A percentile compares a stretch with the other conserved stretches of the same genome.
Evolutionary conservation across 2,888 invertebrate genomes (phyloP).

Genomic region (Oligia strigilis): DNA sequence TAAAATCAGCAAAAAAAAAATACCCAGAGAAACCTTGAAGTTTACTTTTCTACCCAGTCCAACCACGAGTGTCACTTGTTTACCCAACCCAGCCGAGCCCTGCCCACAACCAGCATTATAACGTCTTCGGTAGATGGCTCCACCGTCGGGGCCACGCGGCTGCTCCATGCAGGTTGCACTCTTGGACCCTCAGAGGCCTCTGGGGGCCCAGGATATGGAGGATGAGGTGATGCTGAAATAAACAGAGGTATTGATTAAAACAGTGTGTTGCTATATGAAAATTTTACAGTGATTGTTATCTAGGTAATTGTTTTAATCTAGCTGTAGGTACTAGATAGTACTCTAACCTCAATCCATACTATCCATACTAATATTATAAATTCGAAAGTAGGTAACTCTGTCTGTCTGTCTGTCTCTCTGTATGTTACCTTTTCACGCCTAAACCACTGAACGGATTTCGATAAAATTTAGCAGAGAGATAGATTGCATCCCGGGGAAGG

Average conservation of each 20-base stretch:
- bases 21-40: not conserved
- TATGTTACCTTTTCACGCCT: no score
- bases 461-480: no score
- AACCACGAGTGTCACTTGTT: constrained; percentile 65
- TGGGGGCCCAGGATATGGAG: constrained; percentile 16
- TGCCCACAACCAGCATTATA: constrained; percentile 82
- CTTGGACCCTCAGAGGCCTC: constrained; percentile 51
- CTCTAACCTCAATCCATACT: no score
- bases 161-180: constrained; percentile 62
- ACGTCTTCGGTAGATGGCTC: constrained; percentile 77
- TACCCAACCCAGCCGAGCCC: constrained; percentile 81
- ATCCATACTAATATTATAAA: no score
- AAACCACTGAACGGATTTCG: no score
- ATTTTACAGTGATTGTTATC: not conserved
- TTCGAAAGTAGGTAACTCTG: no score
- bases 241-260: not conserved
- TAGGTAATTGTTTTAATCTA: no score
- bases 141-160: constrained; percentile 70
- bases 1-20: no score
- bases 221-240: constrained; percentile 35
- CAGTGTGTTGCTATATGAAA: not conserved
- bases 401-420: no score
- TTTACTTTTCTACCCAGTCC: not conserved
- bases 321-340: no score
- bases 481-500: no score